Percentiles rank a stretch among this genome's conserved stretches.
phyloP scores from a whole-genome alignment of 2,888 invertebrate genomes.

The Deilephila porcellus region DNA sequence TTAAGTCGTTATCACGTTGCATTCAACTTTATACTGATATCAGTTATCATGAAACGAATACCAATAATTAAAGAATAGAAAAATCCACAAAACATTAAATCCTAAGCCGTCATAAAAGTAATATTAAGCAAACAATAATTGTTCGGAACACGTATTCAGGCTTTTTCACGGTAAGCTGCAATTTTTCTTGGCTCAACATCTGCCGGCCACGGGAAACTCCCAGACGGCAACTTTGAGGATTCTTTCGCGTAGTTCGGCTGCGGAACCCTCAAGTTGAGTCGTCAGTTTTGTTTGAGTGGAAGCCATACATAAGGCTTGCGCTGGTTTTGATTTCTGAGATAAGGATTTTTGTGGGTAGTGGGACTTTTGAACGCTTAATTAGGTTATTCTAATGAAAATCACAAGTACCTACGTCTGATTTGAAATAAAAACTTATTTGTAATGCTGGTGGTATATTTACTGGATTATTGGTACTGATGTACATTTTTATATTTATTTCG shows the following conservation, averaged over 20 bases:
- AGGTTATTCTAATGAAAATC: too few species aligned
- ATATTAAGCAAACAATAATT: slow-evolving; percentile 33
- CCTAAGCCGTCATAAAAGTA: not conserved
- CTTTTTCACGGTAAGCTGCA: slow-evolving; percentile 11
- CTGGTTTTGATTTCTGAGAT: not conserved
- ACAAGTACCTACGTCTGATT: too few species aligned
- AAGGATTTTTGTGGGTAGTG: not conserved
- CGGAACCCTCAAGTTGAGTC: slow-evolving; percentile 7
- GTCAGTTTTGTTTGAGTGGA: slow-evolving; percentile 12
- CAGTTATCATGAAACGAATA: too few species aligned
- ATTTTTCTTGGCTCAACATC: slow-evolving; percentile 20
- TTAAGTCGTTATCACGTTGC: too few species aligned
- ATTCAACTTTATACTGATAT: too few species aligned
- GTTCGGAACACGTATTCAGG: slow-evolving; percentile 33
- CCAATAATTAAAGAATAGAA: too few species aligned
- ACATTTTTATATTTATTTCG: too few species aligned
- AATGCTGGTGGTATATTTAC: too few species aligned
- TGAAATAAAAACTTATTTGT: too few species aligned
- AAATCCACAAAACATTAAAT: not conserved
- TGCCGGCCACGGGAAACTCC: slow-evolving; percentile 10
- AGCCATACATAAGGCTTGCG: not conserved
- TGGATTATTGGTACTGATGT: too few species aligned
- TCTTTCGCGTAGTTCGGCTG: slow-evolving; percentile 1
- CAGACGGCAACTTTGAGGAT: slow-evolving; percentile 14
- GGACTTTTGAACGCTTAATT: not conserved